Percentiles rank a stretch among this genome's conserved stretches.
phyloP scores from a whole-genome alignment of 2,888 invertebrate genomes.

The Bombylius discolor region DNA sequence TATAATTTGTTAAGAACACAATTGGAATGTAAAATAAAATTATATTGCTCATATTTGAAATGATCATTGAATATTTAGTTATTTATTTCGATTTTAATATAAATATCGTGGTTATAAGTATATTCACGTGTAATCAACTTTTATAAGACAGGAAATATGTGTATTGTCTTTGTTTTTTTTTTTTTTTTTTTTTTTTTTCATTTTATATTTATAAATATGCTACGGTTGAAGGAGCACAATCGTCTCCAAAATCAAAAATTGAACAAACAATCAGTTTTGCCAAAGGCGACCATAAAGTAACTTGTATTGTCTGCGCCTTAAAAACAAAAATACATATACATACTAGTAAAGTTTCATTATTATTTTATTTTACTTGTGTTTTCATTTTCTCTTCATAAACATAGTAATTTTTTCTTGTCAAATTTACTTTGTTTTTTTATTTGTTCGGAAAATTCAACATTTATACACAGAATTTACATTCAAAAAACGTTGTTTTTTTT shows the following conservation, averaged over 20 bases:
- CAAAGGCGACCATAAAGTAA: slow-evolving; percentile 18
- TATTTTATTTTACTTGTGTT: too few species aligned
- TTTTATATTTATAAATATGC: slow-evolving; percentile 12
- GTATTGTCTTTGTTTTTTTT: slow-evolving; percentile 2
- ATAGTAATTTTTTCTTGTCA: too few species aligned
- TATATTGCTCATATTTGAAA: too few species aligned
- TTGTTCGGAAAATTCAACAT: too few species aligned
- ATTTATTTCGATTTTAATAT: too few species aligned
- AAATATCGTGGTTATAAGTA: background rate
- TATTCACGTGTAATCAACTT: slow-evolving; percentile 4
- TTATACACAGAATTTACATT: too few species aligned
- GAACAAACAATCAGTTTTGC: slow-evolving; percentile 21
- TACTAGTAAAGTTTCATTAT: too few species aligned
- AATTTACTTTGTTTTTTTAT: too few species aligned
- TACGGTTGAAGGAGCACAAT: slow-evolving; percentile 12
- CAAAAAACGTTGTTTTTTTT: too few species aligned
- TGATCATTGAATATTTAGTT: too few species aligned
- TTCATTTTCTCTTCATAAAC: too few species aligned
- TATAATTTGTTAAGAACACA: background rate
- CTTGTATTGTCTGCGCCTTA: slow-evolving; percentile 9
- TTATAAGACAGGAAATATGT: slow-evolving; percentile 9
- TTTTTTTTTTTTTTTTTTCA: background rate
- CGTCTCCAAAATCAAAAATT: slow-evolving; percentile 16
- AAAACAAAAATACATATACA: background rate
- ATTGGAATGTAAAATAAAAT: background rate